These are phyloP conservation scores for Himalopsyche phryganea DNA, from an alignment of 1,140 invertebrate genomes.

Conservation along the genomic window DNA sequence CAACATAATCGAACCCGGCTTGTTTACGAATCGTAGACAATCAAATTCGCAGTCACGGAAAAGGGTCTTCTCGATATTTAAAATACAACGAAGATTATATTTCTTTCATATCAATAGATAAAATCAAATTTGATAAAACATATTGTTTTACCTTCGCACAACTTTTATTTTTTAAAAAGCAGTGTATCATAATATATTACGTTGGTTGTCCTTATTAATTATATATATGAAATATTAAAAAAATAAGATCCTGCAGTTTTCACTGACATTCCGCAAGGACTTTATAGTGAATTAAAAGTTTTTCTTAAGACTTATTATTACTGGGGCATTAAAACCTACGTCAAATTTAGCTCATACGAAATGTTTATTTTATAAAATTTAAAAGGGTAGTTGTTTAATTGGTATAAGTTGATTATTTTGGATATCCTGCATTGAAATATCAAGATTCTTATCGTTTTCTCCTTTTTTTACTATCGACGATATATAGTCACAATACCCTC, in stretches of 20 bases:
- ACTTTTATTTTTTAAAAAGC: background rate
- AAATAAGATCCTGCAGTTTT: conserved; percentile 12
- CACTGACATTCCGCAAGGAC: conserved; percentile 18
- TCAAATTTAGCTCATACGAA: conserved; percentile 1
- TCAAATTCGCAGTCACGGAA: background rate
- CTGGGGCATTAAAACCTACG: conserved; percentile 12
- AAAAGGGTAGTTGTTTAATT: background rate
- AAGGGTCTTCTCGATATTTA: background rate
- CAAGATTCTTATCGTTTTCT: too few species aligned
- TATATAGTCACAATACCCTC: too few species aligned
- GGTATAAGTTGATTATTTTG: background rate
- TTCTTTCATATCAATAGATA: background rate
- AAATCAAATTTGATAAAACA: background rate
- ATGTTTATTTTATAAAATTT: background rate
- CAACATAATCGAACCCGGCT: background rate
- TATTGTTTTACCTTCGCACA: background rate
- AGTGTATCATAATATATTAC: background rate
- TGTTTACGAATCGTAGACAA: conserved; percentile 5
- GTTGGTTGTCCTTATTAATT: background rate
- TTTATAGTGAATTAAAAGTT: conserved; percentile 4
- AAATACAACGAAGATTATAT: background rate
- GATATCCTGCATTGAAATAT: background rate
- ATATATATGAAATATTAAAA: conserved; percentile 8
- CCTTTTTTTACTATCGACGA: too few species aligned
- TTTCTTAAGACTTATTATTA: background rate